Conservation (phyloP, 2,113 vertebrate species). For the Misgurnus mizolepis region DNA sequence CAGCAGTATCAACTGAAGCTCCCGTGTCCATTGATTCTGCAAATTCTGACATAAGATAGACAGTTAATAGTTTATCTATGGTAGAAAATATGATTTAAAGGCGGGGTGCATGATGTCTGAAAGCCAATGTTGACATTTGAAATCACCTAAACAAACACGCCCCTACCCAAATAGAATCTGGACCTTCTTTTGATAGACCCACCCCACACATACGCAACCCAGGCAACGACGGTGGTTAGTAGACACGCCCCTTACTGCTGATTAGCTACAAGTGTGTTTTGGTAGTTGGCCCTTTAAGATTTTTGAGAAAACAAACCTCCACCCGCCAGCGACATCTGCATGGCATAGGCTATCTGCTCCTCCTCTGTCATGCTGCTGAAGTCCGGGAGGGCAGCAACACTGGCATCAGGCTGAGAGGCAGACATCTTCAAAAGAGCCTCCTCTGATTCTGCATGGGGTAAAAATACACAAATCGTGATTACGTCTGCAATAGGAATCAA, state of each 20-base stretch:
- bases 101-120: no score
- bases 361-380: conserved; percentile 98
- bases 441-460: conserved; percentile 80
- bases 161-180: no score
- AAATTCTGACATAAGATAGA: conserved; percentile 75
- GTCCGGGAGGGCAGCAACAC: conserved; percentile 84
- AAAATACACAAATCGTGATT: not conserved
- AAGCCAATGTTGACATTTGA: no score
- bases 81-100: no score
- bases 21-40: conserved; percentile 84
- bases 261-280: no score
- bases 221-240: no score
- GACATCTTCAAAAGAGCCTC: conserved; percentile 95
- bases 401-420: conserved; percentile 86
- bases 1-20: conserved; percentile 88
- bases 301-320: conserved; percentile 60
- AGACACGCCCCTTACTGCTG: no score
- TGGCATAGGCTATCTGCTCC: conserved; percentile 97
- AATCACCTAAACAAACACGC: no score
- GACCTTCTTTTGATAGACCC: no score
- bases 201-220: no score
- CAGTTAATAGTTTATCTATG: not conserved
- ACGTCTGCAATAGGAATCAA: not conserved
- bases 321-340: conserved; percentile 97
- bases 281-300: no score